These are phyloP conservation scores for Sesia bembeciformis DNA, from an alignment of 2,888 invertebrate genomes.

Conservation along the genomic window DNA sequence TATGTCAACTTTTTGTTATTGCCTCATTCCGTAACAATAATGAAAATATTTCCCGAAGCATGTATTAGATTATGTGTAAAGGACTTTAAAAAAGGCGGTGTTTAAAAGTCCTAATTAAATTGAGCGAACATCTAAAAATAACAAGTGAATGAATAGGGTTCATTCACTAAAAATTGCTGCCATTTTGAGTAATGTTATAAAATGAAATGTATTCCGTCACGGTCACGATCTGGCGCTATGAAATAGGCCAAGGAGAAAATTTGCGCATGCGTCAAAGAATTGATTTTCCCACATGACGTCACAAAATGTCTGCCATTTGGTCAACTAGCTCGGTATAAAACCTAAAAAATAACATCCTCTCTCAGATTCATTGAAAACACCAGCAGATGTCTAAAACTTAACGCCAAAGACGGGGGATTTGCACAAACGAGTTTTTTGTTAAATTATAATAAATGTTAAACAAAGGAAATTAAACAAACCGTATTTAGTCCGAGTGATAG, in stretches of 20 bases:
- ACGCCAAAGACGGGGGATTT: slow-evolving; percentile 26
- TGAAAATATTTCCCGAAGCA: no score
- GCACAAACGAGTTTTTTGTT: slow-evolving; percentile 4
- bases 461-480: background rate
- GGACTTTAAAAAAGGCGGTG: no score
- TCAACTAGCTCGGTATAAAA: slow-evolving; percentile 47
- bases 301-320: slow-evolving; percentile 49
- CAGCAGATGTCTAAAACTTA: slow-evolving; percentile 34
- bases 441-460: background rate
- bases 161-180: slow-evolving; percentile 59
- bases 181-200: slow-evolving; percentile 36
- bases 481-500: slow-evolving; percentile 15
- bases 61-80: no score
- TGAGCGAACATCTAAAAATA: background rate
- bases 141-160: slow-evolving; percentile 43
- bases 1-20: no score
- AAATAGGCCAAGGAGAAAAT: slow-evolving; percentile 54
- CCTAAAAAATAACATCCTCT: slow-evolving; percentile 31
- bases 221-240: slow-evolving; percentile 28
- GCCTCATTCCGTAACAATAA: no score
- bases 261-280: slow-evolving; percentile 56
- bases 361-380: slow-evolving; percentile 29
- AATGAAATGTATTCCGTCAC: slow-evolving; percentile 36
- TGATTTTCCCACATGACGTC: slow-evolving; percentile 64
- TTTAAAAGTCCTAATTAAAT: background rate